Conservation (phyloP, 1,140 invertebrate genomes). For the Zaprionus lachaisei region DNA sequence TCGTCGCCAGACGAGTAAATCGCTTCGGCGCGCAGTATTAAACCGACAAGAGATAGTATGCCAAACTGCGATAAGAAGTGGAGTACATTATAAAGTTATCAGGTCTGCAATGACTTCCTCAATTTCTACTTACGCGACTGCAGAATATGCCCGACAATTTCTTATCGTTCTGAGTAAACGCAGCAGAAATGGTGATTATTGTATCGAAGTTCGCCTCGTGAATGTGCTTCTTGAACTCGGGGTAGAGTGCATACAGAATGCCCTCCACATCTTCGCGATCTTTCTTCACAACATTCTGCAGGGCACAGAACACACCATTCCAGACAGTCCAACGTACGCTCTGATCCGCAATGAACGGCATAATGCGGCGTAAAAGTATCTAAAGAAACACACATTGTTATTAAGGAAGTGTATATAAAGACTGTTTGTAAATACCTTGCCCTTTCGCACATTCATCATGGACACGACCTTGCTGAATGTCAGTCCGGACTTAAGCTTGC, state of each 20-base stretch:
- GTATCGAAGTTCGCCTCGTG: conserved; percentile 74
- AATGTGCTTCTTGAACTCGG: conserved; percentile 86
- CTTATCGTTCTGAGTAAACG: conserved; percentile 74
- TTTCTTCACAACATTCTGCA: conserved; percentile 84
- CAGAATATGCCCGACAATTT: conserved; percentile 79
- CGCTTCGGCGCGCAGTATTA: conserved; percentile 74
- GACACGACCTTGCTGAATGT: conserved; percentile 88
- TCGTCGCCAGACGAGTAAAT: conserved; percentile 68
- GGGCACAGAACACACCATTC: conserved; percentile 85
- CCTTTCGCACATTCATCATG: conserved; percentile 90
- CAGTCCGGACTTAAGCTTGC: conserved; percentile 87
- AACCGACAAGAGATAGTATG: conserved; percentile 75
- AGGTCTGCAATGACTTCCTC: too few relatives aligned
- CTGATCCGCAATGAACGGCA: conserved; percentile 85
- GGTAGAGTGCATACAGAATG: conserved; percentile 85
- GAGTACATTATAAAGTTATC: not conserved
- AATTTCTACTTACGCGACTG: conserved; percentile 72
- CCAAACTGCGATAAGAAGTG: conserved; percentile 61
- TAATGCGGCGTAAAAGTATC: conserved; percentile 86
- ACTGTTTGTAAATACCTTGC: conserved; percentile 86
- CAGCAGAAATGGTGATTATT: conserved; percentile 68
- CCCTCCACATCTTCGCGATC: conserved; percentile 86
- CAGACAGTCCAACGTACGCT: conserved; percentile 85
- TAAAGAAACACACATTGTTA: conserved; percentile 53
- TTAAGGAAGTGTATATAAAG: not conserved